A percentile compares a stretch with the other conserved stretches of the same genome.
Evolutionary conservation across 2,888 invertebrate species (phyloP).

Genomic region (Melanargia galathea): DNA sequence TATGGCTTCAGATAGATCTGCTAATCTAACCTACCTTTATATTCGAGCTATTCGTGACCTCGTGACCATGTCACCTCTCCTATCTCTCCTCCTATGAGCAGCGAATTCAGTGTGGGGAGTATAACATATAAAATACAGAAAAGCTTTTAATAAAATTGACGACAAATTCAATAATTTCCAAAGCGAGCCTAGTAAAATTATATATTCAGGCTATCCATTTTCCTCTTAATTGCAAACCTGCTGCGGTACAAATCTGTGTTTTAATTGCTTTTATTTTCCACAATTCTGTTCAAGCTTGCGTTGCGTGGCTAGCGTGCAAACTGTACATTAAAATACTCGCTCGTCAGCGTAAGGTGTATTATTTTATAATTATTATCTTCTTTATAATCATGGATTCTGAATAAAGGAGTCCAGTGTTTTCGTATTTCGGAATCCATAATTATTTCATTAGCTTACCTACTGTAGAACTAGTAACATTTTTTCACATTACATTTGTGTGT

Average conservation of each 20-base stretch:
- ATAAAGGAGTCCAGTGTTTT: not conserved
- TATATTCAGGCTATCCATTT: constrained; percentile 17
- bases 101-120: too few species aligned
- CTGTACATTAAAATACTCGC: constrained; percentile 57
- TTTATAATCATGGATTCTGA: not conserved
- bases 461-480: too few species aligned
- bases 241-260: constrained; percentile 23
- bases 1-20: too few species aligned
- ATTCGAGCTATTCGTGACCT: too few species aligned
- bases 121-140: too few species aligned
- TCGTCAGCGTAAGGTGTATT: constrained; percentile 50
- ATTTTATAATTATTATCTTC: constrained; percentile 44
- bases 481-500: too few species aligned
- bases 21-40: too few species aligned
- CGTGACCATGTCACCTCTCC: too few species aligned
- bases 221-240: constrained; percentile 24
- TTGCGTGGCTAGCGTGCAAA: constrained; percentile 53
- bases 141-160: not conserved
- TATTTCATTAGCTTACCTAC: too few species aligned
- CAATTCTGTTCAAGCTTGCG: constrained; percentile 15
- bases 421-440: not conserved
- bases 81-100: too few species aligned
- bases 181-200: constrained; percentile 11
- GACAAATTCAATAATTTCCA: constrained; percentile 17
- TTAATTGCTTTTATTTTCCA: constrained; percentile 26